These are phyloP conservation scores for Macropus fuliginosus DNA, from an alignment of 2,797 vertebrate species.

Conservation along the genomic window DNA sequence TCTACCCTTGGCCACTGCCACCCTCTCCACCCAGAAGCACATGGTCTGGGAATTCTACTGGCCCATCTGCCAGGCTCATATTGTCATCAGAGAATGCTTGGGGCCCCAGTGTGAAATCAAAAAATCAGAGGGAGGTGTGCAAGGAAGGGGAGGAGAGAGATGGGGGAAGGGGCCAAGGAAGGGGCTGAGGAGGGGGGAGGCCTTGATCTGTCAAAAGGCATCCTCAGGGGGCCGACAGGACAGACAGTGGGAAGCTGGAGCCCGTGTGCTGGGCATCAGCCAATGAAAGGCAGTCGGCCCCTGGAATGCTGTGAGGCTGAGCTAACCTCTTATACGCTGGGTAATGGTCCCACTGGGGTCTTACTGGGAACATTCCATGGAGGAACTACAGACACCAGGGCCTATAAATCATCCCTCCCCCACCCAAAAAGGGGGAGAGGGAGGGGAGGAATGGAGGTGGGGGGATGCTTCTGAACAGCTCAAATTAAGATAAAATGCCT, in stretches of 20 bases:
- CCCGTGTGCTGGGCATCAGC: constrained; percentile 84
- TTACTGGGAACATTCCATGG: constrained; percentile 14
- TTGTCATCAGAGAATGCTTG: constrained; percentile 80
- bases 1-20: background rate
- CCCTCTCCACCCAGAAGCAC: constrained; percentile 62
- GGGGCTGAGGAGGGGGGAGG: background rate
- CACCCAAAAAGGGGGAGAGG: constrained; percentile 77
- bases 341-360: constrained; percentile 60
- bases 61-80: constrained; percentile 81
- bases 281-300: constrained; percentile 77
- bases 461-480: constrained; percentile 74
- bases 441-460: background rate
- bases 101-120: constrained; percentile 82
- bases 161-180: constrained; percentile 15
- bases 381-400: constrained; percentile 62
- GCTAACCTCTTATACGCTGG: constrained; percentile 47
- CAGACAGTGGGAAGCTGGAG: constrained; percentile 83
- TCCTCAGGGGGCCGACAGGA: constrained; percentile 80
- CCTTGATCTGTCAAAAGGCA: constrained; percentile 79
- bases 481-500: constrained; percentile 92
- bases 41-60: constrained; percentile 35
- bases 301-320: background rate
- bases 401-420: constrained; percentile 86
- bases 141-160: constrained; percentile 50
- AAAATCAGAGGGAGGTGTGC: constrained; percentile 74